A percentile compares a stretch with the other conserved stretches of the same genome.
phyloP scores from a whole-genome alignment of 2,113 vertebrate species.

The Vulpes ferrilata region DNA sequence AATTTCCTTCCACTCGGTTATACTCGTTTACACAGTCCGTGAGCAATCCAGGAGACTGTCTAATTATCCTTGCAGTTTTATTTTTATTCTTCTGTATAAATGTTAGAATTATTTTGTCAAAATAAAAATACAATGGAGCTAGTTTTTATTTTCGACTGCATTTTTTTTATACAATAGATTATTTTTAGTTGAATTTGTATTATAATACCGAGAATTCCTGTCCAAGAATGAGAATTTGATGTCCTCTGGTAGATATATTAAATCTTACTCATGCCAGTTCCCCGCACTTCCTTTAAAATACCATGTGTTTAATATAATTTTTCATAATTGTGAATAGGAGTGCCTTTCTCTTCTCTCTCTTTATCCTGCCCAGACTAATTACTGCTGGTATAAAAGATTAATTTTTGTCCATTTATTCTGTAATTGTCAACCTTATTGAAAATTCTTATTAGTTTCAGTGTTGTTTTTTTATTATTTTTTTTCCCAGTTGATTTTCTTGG shows the following conservation, averaged over 20 bases:
- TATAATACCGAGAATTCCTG: not conserved
- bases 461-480: not conserved
- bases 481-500: not conserved
- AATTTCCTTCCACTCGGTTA: not conserved
- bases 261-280: not conserved
- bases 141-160: conserved; percentile 18
- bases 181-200: conserved; percentile 24
- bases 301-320: conserved; percentile 4
- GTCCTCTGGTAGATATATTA: not conserved
- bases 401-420: not conserved
- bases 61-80: conserved; percentile 47
- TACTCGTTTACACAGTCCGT: not conserved
- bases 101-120: conserved; percentile 64
- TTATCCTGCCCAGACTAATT: not conserved
- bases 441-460: not conserved
- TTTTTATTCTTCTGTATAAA: conserved; percentile 52
- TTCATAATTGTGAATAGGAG: not conserved
- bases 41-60: not conserved
- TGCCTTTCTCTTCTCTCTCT: not conserved
- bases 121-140: conserved; percentile 39
- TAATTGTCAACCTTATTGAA: not conserved
- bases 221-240: not conserved
- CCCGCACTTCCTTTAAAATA: conserved; percentile 11
- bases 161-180: conserved; percentile 34
- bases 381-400: conserved; percentile 31